Conservation (phyloP, 2,113 vertebrate genomes). For the Mesembrinibis cayennensis region DNA sequence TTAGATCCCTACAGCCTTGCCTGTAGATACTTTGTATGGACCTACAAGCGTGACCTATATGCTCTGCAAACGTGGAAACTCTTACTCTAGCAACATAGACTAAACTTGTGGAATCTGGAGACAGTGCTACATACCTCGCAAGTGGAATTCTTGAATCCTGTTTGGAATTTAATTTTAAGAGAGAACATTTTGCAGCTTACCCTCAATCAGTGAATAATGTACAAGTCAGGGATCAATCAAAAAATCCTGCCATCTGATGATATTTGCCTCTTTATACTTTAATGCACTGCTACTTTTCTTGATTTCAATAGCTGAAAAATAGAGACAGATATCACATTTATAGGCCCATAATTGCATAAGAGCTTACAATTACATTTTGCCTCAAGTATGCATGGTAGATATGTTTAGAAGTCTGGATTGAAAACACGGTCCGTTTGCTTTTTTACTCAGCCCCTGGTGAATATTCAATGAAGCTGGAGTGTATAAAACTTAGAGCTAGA, state of each 20-base stretch:
- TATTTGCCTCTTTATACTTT: neutral
- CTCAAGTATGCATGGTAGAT: neutral
- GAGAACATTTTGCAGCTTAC: neutral
- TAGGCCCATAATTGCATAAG: neutral
- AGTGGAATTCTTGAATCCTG: neutral
- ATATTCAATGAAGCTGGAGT: neutral
- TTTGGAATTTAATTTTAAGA: neutral
- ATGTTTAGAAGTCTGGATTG: neutral
- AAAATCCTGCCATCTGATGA: neutral
- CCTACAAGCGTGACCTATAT: neutral
- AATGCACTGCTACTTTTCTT: neutral
- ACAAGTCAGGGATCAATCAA: neutral
- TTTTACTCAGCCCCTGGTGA: neutral
- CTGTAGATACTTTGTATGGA: neutral
- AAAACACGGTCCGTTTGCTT: neutral
- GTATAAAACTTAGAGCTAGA: neutral
- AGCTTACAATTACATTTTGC: neutral
- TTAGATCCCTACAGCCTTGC: neutral
- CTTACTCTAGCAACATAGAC: neutral
- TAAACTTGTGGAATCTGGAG: neutral
- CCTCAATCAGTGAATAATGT: neutral
- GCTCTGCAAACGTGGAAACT: neutral
- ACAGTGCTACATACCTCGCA: neutral
- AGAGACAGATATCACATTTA: neutral
- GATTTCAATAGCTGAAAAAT: neutral